These are phyloP conservation scores for Sminthurides bifidus DNA, from an alignment of 1,140 invertebrate genomes.

Conservation along the genomic window DNA sequence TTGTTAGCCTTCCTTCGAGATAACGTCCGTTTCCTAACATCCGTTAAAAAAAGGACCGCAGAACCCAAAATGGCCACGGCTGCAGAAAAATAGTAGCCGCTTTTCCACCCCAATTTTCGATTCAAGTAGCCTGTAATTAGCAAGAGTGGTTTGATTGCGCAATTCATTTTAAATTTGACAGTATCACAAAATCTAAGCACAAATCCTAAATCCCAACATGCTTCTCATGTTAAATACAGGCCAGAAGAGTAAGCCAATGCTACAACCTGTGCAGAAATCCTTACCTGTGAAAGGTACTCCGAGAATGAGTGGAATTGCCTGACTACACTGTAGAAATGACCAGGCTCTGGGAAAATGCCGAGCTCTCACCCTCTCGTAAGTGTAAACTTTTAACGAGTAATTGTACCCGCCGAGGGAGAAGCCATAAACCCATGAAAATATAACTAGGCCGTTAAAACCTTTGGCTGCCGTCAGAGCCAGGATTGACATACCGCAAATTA, in stretches of 20 bases:
- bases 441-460: constrained; percentile 53
- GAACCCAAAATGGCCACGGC: constrained; percentile 61
- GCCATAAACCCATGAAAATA: constrained; percentile 68
- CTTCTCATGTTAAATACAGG: no score
- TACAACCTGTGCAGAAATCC: no score
- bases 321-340: constrained; percentile 79
- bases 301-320: constrained; percentile 69
- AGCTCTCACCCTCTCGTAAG: constrained; percentile 68
- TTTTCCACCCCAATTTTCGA: constrained; percentile 47
- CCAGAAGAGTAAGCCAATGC: no score
- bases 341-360: constrained; percentile 75
- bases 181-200: no score
- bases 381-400: constrained; percentile 78
- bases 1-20: constrained; percentile 27
- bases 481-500: constrained; percentile 68
- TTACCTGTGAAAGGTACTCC: constrained; percentile 78
- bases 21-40: constrained; percentile 58
- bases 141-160: constrained; percentile 3
- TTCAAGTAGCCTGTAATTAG: constrained; percentile 67
- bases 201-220: no score
- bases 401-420: constrained; percentile 60
- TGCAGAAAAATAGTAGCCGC: constrained; percentile 70
- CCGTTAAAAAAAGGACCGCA: constrained; percentile 63
- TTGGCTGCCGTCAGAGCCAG: constrained; percentile 70
- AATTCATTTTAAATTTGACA: no score